phyloP scores from a whole-genome alignment of 2,113 vertebrate genomes.

The Bujurquina vittata region DNA sequence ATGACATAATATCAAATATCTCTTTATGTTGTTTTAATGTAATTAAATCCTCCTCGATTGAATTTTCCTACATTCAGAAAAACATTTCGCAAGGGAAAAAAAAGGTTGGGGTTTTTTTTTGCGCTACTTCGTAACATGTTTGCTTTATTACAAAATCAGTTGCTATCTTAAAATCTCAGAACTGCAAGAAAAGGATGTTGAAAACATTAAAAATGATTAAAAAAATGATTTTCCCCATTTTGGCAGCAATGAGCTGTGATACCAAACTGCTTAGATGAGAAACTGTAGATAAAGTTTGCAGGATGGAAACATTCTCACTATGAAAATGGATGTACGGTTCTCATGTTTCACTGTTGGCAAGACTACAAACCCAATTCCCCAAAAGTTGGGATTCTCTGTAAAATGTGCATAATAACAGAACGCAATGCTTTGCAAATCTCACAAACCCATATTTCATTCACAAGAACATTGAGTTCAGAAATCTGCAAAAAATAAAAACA shows the following conservation, averaged over 20 bases:
- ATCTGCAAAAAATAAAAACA: not conserved
- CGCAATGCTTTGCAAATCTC: not conserved
- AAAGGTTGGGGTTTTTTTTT: not conserved
- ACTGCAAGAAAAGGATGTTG: not conserved
- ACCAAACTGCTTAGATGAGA: not conserved
- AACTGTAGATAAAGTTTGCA: slow-evolving; percentile 1
- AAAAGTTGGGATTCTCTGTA: not conserved
- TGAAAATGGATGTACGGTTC: not conserved
- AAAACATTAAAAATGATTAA: not conserved
- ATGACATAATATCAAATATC: too few species aligned
- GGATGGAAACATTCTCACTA: not conserved
- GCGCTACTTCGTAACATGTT: not conserved
- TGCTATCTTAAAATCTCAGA: not conserved
- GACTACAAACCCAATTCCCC: not conserved
- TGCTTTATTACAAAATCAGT: not conserved
- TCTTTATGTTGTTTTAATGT: not conserved
- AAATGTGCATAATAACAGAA: not conserved
- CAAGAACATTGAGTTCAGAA: not conserved
- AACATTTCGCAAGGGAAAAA: not conserved
- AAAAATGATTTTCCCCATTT: not conserved
- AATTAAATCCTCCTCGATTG: not conserved
- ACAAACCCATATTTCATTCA: not conserved
- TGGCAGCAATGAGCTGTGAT: not conserved
- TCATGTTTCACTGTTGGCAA: not conserved
- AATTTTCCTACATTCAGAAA: not conserved